Evolutionary conservation across 2,797 vertebrate genomes (phyloP).

Genomic region (Ctenosaura bakeri): DNA sequence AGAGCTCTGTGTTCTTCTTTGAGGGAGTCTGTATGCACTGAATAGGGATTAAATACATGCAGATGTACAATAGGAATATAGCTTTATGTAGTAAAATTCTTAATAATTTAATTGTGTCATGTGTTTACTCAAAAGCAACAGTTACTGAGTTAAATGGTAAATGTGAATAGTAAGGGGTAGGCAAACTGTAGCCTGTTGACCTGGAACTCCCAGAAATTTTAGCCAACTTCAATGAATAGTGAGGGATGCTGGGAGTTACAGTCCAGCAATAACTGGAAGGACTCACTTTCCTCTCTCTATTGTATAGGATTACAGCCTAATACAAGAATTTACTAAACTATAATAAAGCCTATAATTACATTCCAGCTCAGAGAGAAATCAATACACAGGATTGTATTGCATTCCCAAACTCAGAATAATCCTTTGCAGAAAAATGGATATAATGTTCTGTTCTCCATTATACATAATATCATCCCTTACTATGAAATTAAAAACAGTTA

Average conservation of each 20-base stretch:
- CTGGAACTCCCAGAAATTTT: too few species aligned
- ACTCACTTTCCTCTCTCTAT: too few species aligned
- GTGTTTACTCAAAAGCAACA: neutral
- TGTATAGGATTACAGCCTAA: neutral
- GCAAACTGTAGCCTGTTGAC: too few species aligned
- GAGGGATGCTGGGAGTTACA: too few species aligned
- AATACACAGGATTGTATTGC: neutral
- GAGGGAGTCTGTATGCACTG: too few species aligned
- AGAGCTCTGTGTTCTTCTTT: too few species aligned
- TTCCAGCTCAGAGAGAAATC: neutral
- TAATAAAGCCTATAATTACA: neutral
- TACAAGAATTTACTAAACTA: neutral
- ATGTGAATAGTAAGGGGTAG: too few species aligned
- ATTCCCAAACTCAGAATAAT: neutral
- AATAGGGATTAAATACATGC: neutral
- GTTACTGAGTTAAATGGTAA: too few species aligned
- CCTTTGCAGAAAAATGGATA: neutral
- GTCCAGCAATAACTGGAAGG: too few species aligned
- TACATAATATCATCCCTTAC: neutral
- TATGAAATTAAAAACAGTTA: neutral
- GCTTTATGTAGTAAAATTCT: neutral
- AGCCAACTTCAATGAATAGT: too few species aligned
- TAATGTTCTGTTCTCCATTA: neutral
- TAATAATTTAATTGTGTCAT: neutral
- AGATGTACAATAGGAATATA: neutral